A percentile compares a stretch with the other conserved stretches of the same genome.
phyloP scores from a whole-genome alignment of 2,113 vertebrate species.

The Lepus americanus region DNA sequence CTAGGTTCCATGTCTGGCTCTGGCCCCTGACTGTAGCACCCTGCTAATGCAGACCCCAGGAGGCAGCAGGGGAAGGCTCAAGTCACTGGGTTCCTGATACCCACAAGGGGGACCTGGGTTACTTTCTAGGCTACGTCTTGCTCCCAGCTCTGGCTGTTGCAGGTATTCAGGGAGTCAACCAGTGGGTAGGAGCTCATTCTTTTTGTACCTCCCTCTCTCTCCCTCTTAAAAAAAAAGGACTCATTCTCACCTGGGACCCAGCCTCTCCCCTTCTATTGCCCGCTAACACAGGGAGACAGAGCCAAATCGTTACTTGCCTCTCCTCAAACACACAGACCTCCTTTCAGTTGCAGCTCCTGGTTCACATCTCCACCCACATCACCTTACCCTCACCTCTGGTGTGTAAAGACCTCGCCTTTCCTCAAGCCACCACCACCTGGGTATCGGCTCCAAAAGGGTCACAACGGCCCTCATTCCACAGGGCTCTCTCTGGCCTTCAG shows the following conservation, averaged over 20 bases:
- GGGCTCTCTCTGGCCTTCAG: neutral
- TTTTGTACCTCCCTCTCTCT: too few relatives aligned
- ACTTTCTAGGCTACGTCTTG: too few relatives aligned
- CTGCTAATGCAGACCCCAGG: too few relatives aligned
- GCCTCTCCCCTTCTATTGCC: neutral
- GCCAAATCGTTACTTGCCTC: neutral
- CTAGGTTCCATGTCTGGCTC: too few relatives aligned
- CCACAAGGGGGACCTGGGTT: too few relatives aligned
- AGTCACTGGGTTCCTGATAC: too few relatives aligned
- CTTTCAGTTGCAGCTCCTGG: neutral
- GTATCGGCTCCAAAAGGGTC: neutral
- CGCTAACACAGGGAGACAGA: neutral
- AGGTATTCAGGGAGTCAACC: too few relatives aligned
- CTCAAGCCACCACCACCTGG: neutral
- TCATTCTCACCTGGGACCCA: neutral
- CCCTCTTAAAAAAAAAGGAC: too few relatives aligned
- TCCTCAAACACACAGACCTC: neutral
- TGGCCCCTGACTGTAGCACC: too few relatives aligned
- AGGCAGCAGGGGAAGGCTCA: too few relatives aligned
- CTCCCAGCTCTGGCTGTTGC: too few relatives aligned
- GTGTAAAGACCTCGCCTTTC: neutral
- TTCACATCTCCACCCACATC: neutral
- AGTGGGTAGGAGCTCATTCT: too few relatives aligned
- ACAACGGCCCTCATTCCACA: neutral
- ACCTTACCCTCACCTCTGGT: neutral